A percentile compares a stretch with the other conserved stretches of the same genome.
Conservation (phyloP, 2,888 invertebrate species). For the Sarcophaga subvicina region DNA sequence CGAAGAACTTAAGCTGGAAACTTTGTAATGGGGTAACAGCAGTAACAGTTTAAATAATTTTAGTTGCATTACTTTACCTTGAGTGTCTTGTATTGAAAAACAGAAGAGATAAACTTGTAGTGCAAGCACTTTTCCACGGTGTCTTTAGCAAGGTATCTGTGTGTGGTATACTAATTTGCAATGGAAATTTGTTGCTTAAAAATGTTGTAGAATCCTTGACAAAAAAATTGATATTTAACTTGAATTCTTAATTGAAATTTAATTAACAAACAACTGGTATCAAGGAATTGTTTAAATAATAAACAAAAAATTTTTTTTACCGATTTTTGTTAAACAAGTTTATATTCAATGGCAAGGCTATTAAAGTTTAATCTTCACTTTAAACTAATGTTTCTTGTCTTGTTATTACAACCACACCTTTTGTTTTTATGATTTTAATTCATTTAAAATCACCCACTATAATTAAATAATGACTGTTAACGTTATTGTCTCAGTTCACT, state of each 20-base stretch:
- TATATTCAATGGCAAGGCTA: too few relatives aligned
- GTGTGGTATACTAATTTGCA: neutral
- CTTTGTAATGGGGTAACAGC: neutral
- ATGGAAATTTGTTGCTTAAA: neutral
- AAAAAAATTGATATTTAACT: neutral
- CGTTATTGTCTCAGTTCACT: too few relatives aligned
- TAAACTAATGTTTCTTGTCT: too few relatives aligned
- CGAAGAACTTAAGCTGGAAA: conserved; percentile 14
- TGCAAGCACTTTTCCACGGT: neutral
- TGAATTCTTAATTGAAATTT: neutral
- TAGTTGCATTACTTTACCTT: neutral
- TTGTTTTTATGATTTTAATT: too few relatives aligned
- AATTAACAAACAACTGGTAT: neutral
- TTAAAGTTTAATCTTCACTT: too few relatives aligned
- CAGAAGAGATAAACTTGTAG: neutral
- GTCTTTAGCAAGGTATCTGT: neutral
- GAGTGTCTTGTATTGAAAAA: neutral
- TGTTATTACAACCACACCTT: too few relatives aligned
- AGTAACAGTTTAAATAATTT: neutral
- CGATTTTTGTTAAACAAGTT: too few relatives aligned
- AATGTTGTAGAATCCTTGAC: neutral
- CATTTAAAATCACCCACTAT: too few relatives aligned
- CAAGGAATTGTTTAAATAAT: neutral
- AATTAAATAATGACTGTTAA: too few relatives aligned
- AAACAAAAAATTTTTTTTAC: too few relatives aligned